Percentiles rank a stretch among this genome's conserved stretches.
Conservation (phyloP, 2,113 vertebrate genomes). For the Arothron firmamentum region DNA sequence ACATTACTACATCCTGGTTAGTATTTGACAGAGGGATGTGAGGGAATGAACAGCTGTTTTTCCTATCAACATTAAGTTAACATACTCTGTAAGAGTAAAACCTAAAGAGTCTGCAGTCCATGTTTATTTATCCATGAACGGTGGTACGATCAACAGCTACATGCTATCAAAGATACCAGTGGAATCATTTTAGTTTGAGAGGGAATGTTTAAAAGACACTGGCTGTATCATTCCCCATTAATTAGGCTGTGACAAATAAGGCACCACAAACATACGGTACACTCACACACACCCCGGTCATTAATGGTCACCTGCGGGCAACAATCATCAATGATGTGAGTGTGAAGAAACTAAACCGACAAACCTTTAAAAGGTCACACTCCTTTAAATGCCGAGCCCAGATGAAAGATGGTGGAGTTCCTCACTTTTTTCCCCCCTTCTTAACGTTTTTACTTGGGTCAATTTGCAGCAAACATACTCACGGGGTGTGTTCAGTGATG, state of each 20-base stretch:
- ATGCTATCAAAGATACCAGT: not conserved
- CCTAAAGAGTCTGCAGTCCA: too few species aligned
- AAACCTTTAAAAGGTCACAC: slow-evolving; percentile 44
- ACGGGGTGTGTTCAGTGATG: not conserved
- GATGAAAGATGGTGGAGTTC: slow-evolving; percentile 57
- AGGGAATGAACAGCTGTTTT: slow-evolving; percentile 70
- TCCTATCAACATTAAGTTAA: not conserved
- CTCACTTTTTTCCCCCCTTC: not conserved
- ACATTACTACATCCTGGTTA: slow-evolving; percentile 48
- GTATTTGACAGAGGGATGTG: slow-evolving; percentile 61
- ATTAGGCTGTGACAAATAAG: slow-evolving; percentile 73
- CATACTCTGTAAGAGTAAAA: too few species aligned
- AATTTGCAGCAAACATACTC: not conserved
- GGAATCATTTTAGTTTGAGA: not conserved
- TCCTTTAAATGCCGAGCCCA: slow-evolving; percentile 63
- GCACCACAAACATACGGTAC: slow-evolving; percentile 42
- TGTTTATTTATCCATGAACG: too few species aligned
- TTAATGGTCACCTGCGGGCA: slow-evolving; percentile 78
- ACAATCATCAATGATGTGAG: slow-evolving; percentile 77
- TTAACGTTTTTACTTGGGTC: not conserved
- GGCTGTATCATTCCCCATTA: slow-evolving; percentile 83
- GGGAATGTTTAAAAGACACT: slow-evolving; percentile 25
- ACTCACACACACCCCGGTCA: slow-evolving; percentile 60
- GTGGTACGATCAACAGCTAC: too few species aligned
- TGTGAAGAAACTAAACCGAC: slow-evolving; percentile 64